phyloP scores from a whole-genome alignment of 2,113 vertebrate species.

The Hucho hucho region DNA sequence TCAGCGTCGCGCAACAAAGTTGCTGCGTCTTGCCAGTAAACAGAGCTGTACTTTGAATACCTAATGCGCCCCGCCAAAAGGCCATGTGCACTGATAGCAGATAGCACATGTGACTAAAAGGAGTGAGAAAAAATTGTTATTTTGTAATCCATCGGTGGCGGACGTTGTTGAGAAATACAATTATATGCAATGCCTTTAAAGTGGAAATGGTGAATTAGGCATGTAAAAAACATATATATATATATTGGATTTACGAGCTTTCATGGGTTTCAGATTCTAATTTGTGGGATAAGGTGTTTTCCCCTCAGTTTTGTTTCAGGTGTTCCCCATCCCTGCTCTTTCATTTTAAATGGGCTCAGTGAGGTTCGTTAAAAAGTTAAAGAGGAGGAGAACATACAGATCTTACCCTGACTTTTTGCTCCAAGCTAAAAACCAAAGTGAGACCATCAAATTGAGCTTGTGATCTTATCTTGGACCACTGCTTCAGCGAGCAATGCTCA shows the following conservation, averaged over 20 bases:
- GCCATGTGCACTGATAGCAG: conserved; percentile 40
- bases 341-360: neutral
- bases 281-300: conserved; percentile 37
- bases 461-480: conserved; percentile 51
- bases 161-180: conserved; percentile 23
- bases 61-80: conserved; percentile 52
- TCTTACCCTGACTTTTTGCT: neutral
- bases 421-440: neutral
- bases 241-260: conserved; percentile 37
- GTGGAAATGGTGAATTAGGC: conserved; percentile 37
- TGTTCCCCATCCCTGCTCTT: neutral
- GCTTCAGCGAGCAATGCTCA: conserved; percentile 41
- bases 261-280: conserved; percentile 48
- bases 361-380: neutral
- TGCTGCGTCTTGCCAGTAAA: conserved; percentile 57
- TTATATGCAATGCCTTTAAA: conserved; percentile 43
- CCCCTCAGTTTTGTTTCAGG: conserved; percentile 17
- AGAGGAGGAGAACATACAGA: neutral
- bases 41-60: conserved; percentile 62
- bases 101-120: conserved; percentile 51
- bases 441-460: conserved; percentile 27
- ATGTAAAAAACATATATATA: conserved; percentile 34
- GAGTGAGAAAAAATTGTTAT: conserved; percentile 29
- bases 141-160: conserved; percentile 48
- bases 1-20: conserved; percentile 57